A percentile compares a stretch with the other conserved stretches of the same genome.
These are phyloP conservation scores for Petaurus breviceps DNA, from an alignment of 2,113 vertebrate species.

Conservation along the genomic window DNA sequence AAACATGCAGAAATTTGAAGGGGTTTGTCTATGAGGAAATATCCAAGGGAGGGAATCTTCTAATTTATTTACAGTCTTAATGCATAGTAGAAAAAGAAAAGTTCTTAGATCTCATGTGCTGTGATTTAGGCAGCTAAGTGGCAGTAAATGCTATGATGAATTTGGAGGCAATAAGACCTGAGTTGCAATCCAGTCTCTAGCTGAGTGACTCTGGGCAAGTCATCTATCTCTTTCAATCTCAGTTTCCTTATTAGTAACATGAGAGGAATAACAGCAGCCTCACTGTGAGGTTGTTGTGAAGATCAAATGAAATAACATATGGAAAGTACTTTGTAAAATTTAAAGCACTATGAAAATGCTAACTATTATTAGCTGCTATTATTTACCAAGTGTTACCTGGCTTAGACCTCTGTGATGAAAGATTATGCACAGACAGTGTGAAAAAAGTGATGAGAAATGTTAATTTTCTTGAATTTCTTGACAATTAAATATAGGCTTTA, in stretches of 20 bases:
- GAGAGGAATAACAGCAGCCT: neutral
- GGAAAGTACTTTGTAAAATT: neutral
- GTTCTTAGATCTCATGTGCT: neutral
- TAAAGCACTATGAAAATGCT: neutral
- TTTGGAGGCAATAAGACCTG: neutral
- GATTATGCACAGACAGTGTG: neutral
- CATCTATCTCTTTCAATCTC: neutral
- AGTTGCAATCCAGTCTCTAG: neutral
- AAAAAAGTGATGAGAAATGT: neutral
- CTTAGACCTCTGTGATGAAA: neutral
- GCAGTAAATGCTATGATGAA: neutral
- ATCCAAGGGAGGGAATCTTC: neutral
- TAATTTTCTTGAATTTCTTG: slow-evolving; percentile 27
- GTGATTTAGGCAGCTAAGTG: neutral
- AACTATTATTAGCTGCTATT: neutral
- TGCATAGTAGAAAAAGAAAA: neutral
- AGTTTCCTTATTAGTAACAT: neutral
- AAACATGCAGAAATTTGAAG: neutral
- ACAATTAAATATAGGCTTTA: slow-evolving; percentile 20
- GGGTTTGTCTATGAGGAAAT: neutral
- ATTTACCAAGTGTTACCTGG: neutral
- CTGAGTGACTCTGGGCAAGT: neutral
- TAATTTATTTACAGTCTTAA: neutral
- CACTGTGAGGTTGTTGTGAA: neutral
- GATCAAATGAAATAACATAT: neutral